phyloP scores from a whole-genome alignment of 2,797 vertebrate species.

The Garrulus glandarius region DNA sequence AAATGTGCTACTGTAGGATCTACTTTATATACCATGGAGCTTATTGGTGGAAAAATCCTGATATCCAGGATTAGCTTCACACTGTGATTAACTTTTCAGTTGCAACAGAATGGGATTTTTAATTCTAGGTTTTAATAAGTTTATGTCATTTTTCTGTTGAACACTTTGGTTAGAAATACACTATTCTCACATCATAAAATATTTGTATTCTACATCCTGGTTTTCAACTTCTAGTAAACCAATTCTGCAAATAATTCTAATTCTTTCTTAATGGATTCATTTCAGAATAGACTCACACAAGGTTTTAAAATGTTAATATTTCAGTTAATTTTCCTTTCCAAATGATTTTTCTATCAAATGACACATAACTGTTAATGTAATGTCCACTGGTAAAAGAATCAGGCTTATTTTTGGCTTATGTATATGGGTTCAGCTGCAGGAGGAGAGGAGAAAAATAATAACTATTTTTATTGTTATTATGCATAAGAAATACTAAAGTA shows the following conservation, averaged over 20 bases:
- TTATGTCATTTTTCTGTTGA: slow-evolving; percentile 39
- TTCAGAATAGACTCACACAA: not conserved
- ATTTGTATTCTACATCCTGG: not conserved
- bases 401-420: not conserved
- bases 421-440: not conserved
- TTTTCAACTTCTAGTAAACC: not conserved
- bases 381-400: not conserved
- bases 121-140: slow-evolving; percentile 52
- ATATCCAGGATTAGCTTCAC: slow-evolving; percentile 55
- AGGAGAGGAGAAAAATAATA: not conserved
- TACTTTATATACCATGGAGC: not conserved
- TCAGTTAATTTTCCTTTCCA: not conserved
- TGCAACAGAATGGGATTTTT: slow-evolving; percentile 26
- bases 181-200: not conserved
- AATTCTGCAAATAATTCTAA: slow-evolving; percentile 7
- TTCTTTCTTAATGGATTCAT: not conserved
- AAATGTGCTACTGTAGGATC: not conserved
- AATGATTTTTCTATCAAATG: not conserved
- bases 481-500: not conserved
- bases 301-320: not conserved
- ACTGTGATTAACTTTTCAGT: slow-evolving; percentile 60
- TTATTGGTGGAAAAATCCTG: slow-evolving; percentile 47
- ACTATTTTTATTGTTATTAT: not conserved
- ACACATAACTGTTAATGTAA: not conserved
- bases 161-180: not conserved